Evolutionary conservation across 2,113 vertebrate species (phyloP), one percentile per base, ranked within the genome.

Genomic region (Apus apus): DNA sequence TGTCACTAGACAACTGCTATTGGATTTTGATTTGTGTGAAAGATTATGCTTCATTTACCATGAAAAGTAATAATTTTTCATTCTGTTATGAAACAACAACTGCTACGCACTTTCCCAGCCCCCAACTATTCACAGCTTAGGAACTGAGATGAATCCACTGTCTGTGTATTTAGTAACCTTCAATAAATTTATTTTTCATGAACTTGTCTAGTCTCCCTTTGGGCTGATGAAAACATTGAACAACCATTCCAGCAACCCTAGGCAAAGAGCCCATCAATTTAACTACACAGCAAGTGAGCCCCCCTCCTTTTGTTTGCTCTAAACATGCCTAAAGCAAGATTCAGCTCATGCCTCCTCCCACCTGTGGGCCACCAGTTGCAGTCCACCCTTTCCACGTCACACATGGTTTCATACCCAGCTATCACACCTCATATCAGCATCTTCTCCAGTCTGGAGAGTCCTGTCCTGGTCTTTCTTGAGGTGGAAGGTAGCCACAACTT

Each of bases 191-290:
- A 2, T 65, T 89, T 87, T 71, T 81, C 17, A 23, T 60, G 2
- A 92, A 51, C 17, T 8, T 75, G 15, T 20, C 46, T 85, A 17
- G 23, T 58, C 34, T 56, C 38, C 20, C 18, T 85, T 67, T 60
- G 22, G 23, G 10, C 8, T 91, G 17, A 51, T 32, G 19, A 80
- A 80, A 80, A 40, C 8, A 40, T 58, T 25, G 7, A 30, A 48
- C 13, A 56, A 6, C 9, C 19, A 50, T 9, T 6, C 6, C 6
- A 70, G 22, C 17, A 79, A 7, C 11, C 7, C 6, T 3, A 1
- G 13, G 45, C 29, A 73, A 68, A 67, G 57, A 71, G 15, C 7
- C 22, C 11, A 18, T 5, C 1, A 0, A 7, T 67, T 13, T 38
- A 38, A 38, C 38, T 46, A 36, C 36, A 45, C 3, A 61, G n/a